Evolutionary conservation across 30 jellyfish, hydroid and myxozoan species (phyloP).

Genomic region (Cassiopea xamachana): DNA sequence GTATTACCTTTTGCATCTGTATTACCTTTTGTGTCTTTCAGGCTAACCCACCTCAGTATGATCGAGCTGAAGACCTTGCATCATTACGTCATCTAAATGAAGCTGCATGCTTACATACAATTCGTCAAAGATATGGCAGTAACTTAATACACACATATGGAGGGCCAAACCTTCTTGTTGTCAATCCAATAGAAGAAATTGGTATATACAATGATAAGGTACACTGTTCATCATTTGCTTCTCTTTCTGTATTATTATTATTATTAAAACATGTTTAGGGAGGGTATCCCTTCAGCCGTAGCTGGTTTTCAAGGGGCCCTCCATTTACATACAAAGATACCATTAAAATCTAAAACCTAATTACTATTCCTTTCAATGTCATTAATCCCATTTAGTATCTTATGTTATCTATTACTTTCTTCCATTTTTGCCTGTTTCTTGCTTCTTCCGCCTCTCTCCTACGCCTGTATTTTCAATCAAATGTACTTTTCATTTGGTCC

Average conservation of each 20-base stretch:
- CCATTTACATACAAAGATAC: too few species aligned
- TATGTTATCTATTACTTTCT: too few species aligned
- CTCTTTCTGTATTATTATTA: too few species aligned
- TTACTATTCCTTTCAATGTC: too few species aligned
- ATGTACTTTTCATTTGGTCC: background rate
- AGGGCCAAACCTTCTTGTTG: slow-evolving; percentile 83
- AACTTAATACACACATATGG: slow-evolving; percentile 90
- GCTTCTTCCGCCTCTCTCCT: too few species aligned
- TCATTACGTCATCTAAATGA: slow-evolving; percentile 88
- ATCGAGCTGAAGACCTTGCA: slow-evolving; percentile 84
- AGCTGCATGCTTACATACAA: slow-evolving; percentile 91
- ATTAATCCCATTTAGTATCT: too few species aligned
- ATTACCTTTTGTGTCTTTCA: background rate
- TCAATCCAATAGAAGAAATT: slow-evolving; percentile 81
- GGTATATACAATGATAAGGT: slow-evolving; percentile 88
- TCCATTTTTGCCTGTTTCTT: too few species aligned
- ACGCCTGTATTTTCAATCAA: background rate
- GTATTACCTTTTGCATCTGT: too few species aligned
- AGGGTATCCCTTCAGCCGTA: too few species aligned
- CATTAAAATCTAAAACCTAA: too few species aligned
- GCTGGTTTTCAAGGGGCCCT: too few species aligned
- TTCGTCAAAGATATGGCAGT: slow-evolving; percentile 87
- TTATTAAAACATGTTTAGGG: too few species aligned
- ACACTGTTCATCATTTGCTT: background rate
- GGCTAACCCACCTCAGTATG: slow-evolving; percentile 92